Conservation (phyloP, 2,113 vertebrate species). For the Pipra filicauda region DNA sequence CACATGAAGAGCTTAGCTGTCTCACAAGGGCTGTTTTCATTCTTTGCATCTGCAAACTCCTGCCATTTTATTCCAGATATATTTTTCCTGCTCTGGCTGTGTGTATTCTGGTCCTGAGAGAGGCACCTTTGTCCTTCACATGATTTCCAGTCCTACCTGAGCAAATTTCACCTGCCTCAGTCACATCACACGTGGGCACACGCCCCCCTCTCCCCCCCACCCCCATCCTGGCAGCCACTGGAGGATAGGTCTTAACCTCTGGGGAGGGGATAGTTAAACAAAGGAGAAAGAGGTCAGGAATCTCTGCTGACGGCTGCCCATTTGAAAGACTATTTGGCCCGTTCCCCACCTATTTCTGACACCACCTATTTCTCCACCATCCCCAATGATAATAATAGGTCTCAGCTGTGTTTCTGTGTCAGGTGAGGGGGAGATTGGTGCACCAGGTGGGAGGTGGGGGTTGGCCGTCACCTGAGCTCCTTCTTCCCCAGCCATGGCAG, state of each 20-base stretch:
- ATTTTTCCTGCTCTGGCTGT: background rate
- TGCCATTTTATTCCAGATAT: background rate
- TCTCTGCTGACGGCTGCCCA: background rate
- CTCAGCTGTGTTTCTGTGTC: background rate
- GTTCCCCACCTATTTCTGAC: background rate
- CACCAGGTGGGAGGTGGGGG: background rate
- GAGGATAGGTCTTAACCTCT: background rate
- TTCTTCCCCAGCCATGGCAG: background rate
- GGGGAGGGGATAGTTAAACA: background rate
- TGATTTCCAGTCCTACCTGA: background rate
- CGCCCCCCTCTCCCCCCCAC: fast-evolving
- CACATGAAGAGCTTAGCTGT: fast-evolving
- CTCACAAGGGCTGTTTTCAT: background rate
- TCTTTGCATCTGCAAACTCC: background rate
- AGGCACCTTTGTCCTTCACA: background rate
- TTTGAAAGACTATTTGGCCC: fast-evolving
- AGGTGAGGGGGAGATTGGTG: background rate
- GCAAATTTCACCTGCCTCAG: background rate
- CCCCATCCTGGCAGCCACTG: background rate
- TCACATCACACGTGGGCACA: fast-evolving
- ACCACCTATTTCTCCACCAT: fast-evolving
- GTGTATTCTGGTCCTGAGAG: background rate
- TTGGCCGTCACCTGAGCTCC: too few relatives aligned
- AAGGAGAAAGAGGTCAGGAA: background rate
- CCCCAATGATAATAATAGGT: fast-evolving